Base-by-base conservation (phyloP, 2,797 vertebrate species). In the Gila robusta region DNA sequence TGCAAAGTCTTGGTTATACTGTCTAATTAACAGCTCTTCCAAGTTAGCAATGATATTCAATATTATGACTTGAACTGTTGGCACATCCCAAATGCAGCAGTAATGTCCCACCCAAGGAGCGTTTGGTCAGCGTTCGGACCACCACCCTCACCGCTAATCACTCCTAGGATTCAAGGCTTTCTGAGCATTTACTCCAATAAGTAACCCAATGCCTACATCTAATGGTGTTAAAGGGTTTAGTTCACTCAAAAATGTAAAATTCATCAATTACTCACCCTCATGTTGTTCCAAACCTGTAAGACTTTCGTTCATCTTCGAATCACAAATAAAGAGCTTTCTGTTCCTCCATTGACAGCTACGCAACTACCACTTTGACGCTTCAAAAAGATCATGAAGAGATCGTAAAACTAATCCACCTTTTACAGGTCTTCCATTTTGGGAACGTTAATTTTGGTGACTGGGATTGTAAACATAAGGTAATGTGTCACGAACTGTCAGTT, bases 181-280 rank as follows among this genome's bases (percentile, higher is more conserved):
- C 32, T 52, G 73, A 32, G 80, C 26, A 64, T 87, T 87, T 4
- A 78, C 71, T n/a, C 72, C 62, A 44, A 56, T 70, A 19, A 86
- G 37, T 7, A 86, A 62, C 6, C 72, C 80, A 82, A 70, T 37
- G 26, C 35, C 32, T 2, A n/a, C 11, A 44, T 77, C 35, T 8
- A 82, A 70, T 28, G 79, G 37, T 2, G 16, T 66, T 28, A 44
- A 44, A 44, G 44, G 11, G 44, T 44, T 44, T 44, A 44, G 41
- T 44, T 44, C 41, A 44, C 41, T 9, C 41, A 44, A 44, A 11
- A 44, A 44, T 44, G 11, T 12, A 0, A 3, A 12, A 44, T 44
- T 44, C 44, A 12, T 44, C 11, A 44, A 12, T 1, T 12, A 12
- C 44, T 44, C 44, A 0, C 44, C 44, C 11, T 44, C 44, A 44